Percentiles rank a stretch among this genome's conserved stretches.
Conservation (phyloP, 2,888 invertebrate genomes). For the Tetramorium bicarinatum region DNA sequence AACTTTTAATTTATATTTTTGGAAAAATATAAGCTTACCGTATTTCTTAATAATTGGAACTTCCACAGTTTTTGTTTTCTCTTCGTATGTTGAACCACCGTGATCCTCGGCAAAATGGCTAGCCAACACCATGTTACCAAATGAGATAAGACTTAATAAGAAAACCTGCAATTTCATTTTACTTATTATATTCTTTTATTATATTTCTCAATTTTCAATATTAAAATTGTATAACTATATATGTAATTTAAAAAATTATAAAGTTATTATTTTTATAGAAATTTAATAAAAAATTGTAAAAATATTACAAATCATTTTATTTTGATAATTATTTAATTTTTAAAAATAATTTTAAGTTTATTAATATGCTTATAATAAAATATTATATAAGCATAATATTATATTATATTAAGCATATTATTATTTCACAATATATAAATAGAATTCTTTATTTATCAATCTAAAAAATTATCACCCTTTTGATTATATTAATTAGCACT, state of each 20-base stretch:
- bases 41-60: constrained; percentile 84
- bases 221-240: neutral
- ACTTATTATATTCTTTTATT: neutral
- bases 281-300: neutral
- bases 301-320: neutral
- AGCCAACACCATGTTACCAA: constrained; percentile 70
- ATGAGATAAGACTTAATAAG: constrained; percentile 69
- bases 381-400: neutral
- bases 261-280: neutral
- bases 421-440: constrained; percentile 1
- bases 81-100: constrained; percentile 82
- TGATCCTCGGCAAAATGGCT: constrained; percentile 79
- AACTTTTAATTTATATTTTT: neutral
- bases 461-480: constrained; percentile 10
- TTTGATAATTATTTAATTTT: neutral
- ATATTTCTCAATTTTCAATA: neutral
- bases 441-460: neutral
- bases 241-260: neutral
- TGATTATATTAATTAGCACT: constrained; percentile 8
- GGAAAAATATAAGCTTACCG: constrained; percentile 74
- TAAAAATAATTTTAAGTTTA: neutral
- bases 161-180: constrained; percentile 73
- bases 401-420: neutral
- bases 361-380: neutral
- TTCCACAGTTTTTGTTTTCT: constrained; percentile 81